Conservation (phyloP, 2,888 invertebrate genomes). For the Ametastegia equiseti region DNA sequence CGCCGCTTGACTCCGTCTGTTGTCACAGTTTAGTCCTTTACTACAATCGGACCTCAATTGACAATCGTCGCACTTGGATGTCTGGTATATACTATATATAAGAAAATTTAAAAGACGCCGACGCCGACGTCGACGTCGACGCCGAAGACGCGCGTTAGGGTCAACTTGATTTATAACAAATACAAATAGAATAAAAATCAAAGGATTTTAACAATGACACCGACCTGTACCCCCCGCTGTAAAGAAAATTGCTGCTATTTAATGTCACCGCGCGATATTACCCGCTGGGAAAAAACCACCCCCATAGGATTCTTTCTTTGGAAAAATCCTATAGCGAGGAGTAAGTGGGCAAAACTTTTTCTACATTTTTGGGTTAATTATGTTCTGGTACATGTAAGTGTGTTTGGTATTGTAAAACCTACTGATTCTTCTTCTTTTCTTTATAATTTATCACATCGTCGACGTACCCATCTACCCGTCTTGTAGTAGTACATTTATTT, state of each 20-base stretch:
- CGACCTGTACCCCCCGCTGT: not conserved
- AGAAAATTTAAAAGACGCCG: constrained; percentile 3
- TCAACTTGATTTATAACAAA: constrained; percentile 9
- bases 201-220: constrained; percentile 15
- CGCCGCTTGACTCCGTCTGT: constrained; percentile 17
- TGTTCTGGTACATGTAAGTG: not conserved
- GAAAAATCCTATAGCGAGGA: not conserved
- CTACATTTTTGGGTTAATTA: not conserved
- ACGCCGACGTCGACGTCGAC: constrained; percentile 5
- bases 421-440: too few relatives aligned
- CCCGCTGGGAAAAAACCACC: constrained; percentile 14
- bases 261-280: not conserved
- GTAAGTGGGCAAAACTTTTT: not conserved
- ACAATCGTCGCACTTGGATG: not conserved
- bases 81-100: too few relatives aligned
- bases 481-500: not conserved
- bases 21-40: constrained; percentile 34
- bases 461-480: too few relatives aligned
- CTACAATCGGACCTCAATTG: constrained; percentile 30
- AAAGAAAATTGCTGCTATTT: constrained; percentile 8
- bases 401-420: too few relatives aligned
- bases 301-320: not conserved
- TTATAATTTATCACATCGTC: too few relatives aligned
- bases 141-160: too few relatives aligned
- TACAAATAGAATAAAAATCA: not conserved